A percentile compares a stretch with the other conserved stretches of the same genome.
phyloP scores from a whole-genome alignment of 1,140 invertebrate species.

The Rhagoletis zephyria region DNA sequence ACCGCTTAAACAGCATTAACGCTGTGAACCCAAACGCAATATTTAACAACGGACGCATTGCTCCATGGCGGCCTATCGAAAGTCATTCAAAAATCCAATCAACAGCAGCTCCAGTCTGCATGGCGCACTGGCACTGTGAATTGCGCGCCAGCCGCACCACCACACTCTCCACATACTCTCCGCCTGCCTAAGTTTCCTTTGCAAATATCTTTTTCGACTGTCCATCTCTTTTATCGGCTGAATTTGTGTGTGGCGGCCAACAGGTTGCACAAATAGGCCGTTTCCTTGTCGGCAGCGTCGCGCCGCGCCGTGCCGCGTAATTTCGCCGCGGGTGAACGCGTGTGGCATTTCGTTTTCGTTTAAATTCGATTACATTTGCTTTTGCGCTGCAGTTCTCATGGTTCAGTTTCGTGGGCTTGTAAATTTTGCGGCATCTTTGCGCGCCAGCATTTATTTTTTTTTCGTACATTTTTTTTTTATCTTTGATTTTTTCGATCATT shows the following conservation, averaged over 20 bases:
- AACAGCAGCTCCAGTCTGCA: conserved; percentile 18
- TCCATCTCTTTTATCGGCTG: conserved; percentile 12
- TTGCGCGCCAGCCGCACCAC: neutral
- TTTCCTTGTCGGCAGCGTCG: conserved; percentile 35
- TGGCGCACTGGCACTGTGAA: neutral
- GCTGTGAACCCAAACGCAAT: conserved; percentile 7
- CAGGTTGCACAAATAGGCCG: conserved; percentile 41
- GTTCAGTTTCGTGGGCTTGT: neutral
- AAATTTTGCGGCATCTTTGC: neutral
- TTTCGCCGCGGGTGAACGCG: neutral
- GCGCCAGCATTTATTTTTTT: neutral
- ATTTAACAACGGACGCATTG: neutral
- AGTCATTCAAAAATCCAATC: conserved; percentile 26
- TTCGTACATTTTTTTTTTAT: neutral
- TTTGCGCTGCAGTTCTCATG: neutral
- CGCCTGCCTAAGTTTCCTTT: neutral
- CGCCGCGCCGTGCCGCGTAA: neutral
- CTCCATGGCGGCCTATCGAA: too few relatives aligned
- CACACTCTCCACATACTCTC: neutral
- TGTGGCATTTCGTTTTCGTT: conserved; percentile 49
- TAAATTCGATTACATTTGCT: conserved; percentile 9
- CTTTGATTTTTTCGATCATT: neutral
- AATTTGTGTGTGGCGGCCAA: conserved; percentile 25
- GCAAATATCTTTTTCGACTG: neutral
- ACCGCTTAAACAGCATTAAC: neutral